Base-by-base conservation (phyloP, 1,140 invertebrate species). In the Drosophila ercepeae region DNA sequence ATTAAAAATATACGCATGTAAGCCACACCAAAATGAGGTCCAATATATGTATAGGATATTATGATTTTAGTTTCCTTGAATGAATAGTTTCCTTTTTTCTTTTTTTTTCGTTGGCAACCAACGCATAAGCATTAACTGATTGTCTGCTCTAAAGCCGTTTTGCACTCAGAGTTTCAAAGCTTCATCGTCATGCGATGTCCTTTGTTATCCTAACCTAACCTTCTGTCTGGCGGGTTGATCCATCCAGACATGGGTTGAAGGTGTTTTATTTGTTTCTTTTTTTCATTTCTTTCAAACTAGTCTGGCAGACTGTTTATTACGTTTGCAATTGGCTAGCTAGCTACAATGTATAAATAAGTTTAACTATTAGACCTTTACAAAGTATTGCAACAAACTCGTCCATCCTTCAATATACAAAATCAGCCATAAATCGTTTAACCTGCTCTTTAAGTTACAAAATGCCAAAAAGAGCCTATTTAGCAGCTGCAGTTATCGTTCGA, bases 361-460 rank as follows among this genome's bases (percentile, higher is more conserved):
- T 81, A 65, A 86, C 72, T 79, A 75, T 84, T 79, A 75, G 75
- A 84, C 75, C 55, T 79, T 86, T 84, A 86, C 72, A 88, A 83
- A 79, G 64, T 81, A 84, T 86, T 84, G 72, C 82, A 84, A 84
- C 81, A 86, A 84, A 76, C 51, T 52, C 58, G 27, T 32, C 42
- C 49, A 18, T 48, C 53, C 48, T 44, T 75, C 41, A 69, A 72
- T 72, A 75, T 72, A 72, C 64, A 59, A 76, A 86, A 86, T 58
- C 86, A 81, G 81, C 82, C 86, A 86, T 59, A 81, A 81, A 77
- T 84, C 86, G 82, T 69, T 63, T 74, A 86, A 84, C 81, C 55
- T 50, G 57, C 45, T 61, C 27, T 75, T 75, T 86, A 75, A 76
- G 78, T 79, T 84, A 86, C 72, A 86, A 79, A 81, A 79, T 76